Percentiles rank a stretch among this genome's conserved stretches.
Evolutionary conservation across 64 coral and sea anemone species (phyloP).

Genomic region (Stichodactyla mertensii): DNA sequence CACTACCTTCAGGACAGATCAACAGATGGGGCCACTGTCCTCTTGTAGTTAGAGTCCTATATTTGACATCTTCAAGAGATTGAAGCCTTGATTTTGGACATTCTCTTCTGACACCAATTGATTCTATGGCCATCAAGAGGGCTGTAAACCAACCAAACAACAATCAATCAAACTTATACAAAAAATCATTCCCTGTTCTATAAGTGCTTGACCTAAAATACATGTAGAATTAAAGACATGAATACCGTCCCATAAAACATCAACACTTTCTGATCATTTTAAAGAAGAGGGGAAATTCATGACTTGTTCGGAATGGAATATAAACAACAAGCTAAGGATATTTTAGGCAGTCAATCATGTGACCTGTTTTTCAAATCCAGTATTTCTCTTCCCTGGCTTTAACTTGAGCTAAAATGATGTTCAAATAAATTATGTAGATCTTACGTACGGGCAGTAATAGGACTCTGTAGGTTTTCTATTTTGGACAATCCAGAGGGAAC

Average conservation of each 20-base stretch:
- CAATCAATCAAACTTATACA: not conserved
- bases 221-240: too few relatives aligned
- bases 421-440: not conserved
- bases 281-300: too few relatives aligned
- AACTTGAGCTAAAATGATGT: too few relatives aligned
- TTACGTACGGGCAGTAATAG: slow-evolving; percentile 34
- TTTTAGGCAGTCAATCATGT: too few relatives aligned
- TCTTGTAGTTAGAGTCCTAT: slow-evolving; percentile 29
- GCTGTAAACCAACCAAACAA: not conserved
- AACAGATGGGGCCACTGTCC: slow-evolving; percentile 52
- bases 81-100: slow-evolving; percentile 37
- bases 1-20: slow-evolving; percentile 47
- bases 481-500: slow-evolving; percentile 47
- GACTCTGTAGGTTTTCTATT: slow-evolving; percentile 46
- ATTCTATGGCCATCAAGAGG: slow-evolving; percentile 30
- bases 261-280: too few relatives aligned
- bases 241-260: too few relatives aligned
- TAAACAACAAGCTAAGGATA: too few relatives aligned
- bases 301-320: too few relatives aligned
- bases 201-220: too few relatives aligned
- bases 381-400: too few relatives aligned
- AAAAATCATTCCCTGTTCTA: not conserved
- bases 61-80: slow-evolving; percentile 44
- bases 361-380: too few relatives aligned
- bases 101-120: slow-evolving; percentile 54